Evolutionary conservation across 30 jellyfish, hydroid and myxozoan genomes (phyloP).

Genomic region (Mastigias papua): DNA sequence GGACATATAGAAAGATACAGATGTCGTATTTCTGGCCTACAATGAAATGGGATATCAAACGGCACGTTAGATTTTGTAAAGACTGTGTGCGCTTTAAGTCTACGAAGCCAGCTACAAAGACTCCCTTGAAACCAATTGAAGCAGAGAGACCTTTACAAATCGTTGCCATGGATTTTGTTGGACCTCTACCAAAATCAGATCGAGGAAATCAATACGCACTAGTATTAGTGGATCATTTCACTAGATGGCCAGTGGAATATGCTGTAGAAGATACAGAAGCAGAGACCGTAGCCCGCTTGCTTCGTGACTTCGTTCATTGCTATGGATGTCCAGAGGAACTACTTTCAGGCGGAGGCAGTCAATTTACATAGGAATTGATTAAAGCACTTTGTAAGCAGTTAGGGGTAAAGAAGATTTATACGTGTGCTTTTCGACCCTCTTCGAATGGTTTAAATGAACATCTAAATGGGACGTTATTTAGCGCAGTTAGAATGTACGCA

Average conservation of each 20-base stretch:
- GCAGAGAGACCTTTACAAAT: slow-evolving; percentile 51
- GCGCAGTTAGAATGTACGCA: too few relatives aligned
- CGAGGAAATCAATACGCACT: slow-evolving; percentile 33
- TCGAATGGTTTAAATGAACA: too few relatives aligned
- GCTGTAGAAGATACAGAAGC: slow-evolving; percentile 53
- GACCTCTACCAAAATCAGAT: slow-evolving; percentile 36
- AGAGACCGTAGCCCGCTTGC: slow-evolving; percentile 52
- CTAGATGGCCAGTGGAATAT: slow-evolving; percentile 58
- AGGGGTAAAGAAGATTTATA: too few relatives aligned
- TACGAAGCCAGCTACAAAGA: slow-evolving; percentile 52
- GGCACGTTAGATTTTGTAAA: slow-evolving; percentile 14
- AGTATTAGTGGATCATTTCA: slow-evolving; percentile 33
- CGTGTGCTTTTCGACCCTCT: too few relatives aligned
- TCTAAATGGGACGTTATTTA: too few relatives aligned
- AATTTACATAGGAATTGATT: slow-evolving; percentile 36
- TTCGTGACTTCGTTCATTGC: slow-evolving; percentile 29
- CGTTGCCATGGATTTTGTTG: slow-evolving; percentile 48
- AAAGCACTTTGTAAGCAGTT: too few relatives aligned
- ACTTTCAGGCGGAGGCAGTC: slow-evolving; percentile 50
- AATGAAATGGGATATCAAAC: slow-evolving; percentile 48
- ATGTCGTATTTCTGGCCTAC: slow-evolving; percentile 52
- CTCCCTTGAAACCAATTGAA: slow-evolving; percentile 54
- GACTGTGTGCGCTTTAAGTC: slow-evolving; percentile 32
- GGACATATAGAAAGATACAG: slow-evolving; percentile 45
- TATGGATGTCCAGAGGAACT: slow-evolving; percentile 48